Evolutionary conservation across 2,888 invertebrate species (phyloP).

Genomic region (Agrotis segetum): DNA sequence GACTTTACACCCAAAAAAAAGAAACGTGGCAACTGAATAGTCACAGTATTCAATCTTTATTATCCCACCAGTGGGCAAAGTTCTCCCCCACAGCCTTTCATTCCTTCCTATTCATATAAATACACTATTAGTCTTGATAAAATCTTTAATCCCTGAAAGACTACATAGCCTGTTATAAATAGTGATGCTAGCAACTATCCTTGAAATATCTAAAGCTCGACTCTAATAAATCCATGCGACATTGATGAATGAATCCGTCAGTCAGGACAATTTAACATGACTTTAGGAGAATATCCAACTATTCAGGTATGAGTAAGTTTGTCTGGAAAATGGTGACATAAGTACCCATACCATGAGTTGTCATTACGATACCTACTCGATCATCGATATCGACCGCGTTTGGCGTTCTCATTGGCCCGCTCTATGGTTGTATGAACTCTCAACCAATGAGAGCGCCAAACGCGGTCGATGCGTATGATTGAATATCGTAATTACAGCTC

Average conservation of each 20-base stretch:
- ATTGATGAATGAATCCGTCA: constrained; percentile 25
- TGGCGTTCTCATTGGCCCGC: too few relatives aligned
- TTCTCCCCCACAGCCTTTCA: too few relatives aligned
- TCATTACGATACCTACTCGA: too few relatives aligned
- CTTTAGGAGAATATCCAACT: constrained; percentile 6
- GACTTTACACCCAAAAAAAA: not conserved
- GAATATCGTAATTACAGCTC: too few relatives aligned
- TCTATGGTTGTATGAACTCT: too few relatives aligned
- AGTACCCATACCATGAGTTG: too few relatives aligned
- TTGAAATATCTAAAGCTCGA: constrained; percentile 26
- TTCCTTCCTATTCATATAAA: too few relatives aligned
- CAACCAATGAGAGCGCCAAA: too few relatives aligned
- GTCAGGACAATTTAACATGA: constrained; percentile 15
- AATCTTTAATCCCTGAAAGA: constrained; percentile 3
- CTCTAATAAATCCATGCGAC: constrained; percentile 37
- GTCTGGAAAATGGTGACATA: constrained; percentile 9
- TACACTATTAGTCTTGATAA: not conserved
- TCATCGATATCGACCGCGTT: too few relatives aligned
- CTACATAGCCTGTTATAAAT: constrained; percentile 20
- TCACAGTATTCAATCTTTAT: not conserved
- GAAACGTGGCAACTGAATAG: not conserved
- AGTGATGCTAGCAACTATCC: constrained; percentile 6
- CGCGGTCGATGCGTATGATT: too few relatives aligned
- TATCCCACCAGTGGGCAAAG: too few relatives aligned
- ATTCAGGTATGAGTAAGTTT: constrained; percentile 1